phyloP scores from a whole-genome alignment of 2,797 vertebrate genomes.

The Calcarius lapponicus region DNA sequence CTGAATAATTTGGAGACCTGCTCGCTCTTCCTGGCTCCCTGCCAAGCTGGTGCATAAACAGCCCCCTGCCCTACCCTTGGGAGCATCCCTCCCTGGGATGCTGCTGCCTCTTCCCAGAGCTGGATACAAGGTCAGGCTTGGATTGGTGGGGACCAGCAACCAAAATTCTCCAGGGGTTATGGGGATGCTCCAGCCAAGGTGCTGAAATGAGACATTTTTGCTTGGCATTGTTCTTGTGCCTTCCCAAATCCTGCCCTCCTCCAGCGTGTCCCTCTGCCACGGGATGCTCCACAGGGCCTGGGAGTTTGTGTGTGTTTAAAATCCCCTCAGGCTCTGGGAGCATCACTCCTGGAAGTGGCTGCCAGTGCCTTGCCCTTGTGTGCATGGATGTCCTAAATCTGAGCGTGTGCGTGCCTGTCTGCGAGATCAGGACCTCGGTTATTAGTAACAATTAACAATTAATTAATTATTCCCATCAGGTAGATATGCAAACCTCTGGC shows the following conservation, averaged over 20 bases:
- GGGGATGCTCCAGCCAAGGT: background rate
- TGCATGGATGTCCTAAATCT: background rate
- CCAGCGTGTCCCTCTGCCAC: accelerated
- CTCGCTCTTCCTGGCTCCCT: background rate
- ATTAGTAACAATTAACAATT: slow-evolving; percentile 57
- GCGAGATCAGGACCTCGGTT: slow-evolving; percentile 9
- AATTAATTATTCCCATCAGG: slow-evolving; percentile 59
- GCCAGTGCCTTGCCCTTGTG: background rate
- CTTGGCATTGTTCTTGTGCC: background rate
- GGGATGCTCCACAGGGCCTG: background rate
- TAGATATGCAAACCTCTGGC: slow-evolving; percentile 26
- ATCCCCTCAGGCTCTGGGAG: background rate
- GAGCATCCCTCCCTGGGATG: background rate
- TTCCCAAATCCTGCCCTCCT: background rate
- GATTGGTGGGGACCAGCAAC: background rate
- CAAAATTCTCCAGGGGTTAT: background rate
- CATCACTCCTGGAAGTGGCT: background rate
- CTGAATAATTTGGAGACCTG: background rate
- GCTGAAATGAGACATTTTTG: background rate
- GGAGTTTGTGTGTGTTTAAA: background rate
- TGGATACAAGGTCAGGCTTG: accelerated
- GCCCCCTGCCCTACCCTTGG: background rate
- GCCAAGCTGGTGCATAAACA: background rate
- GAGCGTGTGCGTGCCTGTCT: background rate
- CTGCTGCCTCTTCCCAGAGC: background rate